Evolutionary conservation across 2,888 invertebrate genomes (phyloP).

Genomic region (Pollenia labialis): DNA sequence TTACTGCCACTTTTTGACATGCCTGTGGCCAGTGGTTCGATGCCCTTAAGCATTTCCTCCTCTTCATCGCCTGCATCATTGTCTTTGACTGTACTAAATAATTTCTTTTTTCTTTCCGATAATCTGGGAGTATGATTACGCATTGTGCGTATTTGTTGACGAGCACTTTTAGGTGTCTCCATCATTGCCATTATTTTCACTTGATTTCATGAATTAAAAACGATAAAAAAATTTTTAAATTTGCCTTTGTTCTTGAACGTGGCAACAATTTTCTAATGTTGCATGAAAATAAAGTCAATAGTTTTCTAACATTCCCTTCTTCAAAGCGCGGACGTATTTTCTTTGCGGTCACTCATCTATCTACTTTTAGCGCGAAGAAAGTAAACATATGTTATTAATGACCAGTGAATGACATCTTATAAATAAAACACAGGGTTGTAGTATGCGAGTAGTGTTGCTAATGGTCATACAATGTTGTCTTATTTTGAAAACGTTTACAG

Average conservation of each 20-base stretch:
- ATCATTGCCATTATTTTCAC: conserved; percentile 73
- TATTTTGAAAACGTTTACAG: no score
- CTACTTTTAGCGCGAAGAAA: conserved; percentile 66
- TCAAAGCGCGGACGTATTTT: conserved; percentile 43
- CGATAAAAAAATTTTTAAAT: not conserved
- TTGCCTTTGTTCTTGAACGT: conserved; percentile 26
- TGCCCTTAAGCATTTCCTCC: conserved; percentile 76
- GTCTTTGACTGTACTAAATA: conserved; percentile 83
- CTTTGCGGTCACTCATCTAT: conserved; percentile 7
- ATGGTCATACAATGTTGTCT: no score
- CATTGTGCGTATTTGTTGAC: conserved; percentile 74
- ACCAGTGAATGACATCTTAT: conserved; percentile 34
- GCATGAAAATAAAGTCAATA: not conserved
- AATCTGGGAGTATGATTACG: conserved; percentile 85
- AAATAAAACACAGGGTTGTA: not conserved
- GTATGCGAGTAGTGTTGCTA: no score
- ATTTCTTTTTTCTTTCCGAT: conserved; percentile 87
- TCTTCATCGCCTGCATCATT: conserved; percentile 76
- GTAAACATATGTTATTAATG: conserved; percentile 57
- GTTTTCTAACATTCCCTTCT: conserved; percentile 36
- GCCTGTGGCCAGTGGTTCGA: conserved; percentile 71
- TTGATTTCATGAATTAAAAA: conserved; percentile 2
- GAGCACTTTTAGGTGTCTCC: conserved; percentile 81
- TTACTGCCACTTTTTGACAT: conserved; percentile 42
- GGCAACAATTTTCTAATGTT: conserved; percentile 25